These are phyloP conservation scores for Isaurus tuberculatus DNA, from an alignment of 92 coral and sea anemone species.

Conservation along the genomic window DNA sequence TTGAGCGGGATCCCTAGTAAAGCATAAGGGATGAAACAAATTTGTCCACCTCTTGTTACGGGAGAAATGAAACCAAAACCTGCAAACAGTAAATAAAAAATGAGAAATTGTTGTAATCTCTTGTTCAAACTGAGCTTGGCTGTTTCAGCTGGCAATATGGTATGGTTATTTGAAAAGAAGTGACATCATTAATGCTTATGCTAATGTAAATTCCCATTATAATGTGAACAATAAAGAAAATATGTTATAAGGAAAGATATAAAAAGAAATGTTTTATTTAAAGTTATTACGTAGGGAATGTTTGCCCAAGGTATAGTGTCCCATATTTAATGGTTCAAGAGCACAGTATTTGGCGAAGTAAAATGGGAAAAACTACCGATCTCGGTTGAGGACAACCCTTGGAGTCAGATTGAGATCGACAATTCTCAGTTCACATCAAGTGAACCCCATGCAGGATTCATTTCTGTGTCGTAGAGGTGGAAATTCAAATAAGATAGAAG, in stretches of 20 bases:
- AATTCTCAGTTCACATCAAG: too few species aligned
- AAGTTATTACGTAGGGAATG: too few species aligned
- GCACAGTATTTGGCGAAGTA: too few species aligned
- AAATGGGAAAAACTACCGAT: too few species aligned
- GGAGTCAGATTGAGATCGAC: too few species aligned
- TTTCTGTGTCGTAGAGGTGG: too few species aligned
- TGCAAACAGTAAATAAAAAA: slow-evolving; percentile 4
- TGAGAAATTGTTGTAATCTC: not conserved
- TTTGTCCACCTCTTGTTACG: slow-evolving; percentile 60
- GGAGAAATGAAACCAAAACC: slow-evolving; percentile 71
- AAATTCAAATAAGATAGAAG: too few species aligned
- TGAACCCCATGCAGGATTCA: too few species aligned
- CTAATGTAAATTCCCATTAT: not conserved
- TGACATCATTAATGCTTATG: not conserved
- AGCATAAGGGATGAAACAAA: slow-evolving; percentile 66
- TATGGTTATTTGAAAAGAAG: not conserved
- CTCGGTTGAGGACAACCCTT: too few species aligned
- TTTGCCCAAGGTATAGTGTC: too few species aligned
- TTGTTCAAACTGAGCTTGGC: not conserved
- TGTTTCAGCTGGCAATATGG: not conserved
- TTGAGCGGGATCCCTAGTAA: slow-evolving; percentile 68
- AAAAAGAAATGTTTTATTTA: too few species aligned
- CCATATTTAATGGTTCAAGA: too few species aligned
- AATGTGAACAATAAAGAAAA: not conserved
- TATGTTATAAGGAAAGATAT: not conserved